Base-by-base conservation (phyloP, 2,797 vertebrate species). In the Epinephelus awoara region DNA sequence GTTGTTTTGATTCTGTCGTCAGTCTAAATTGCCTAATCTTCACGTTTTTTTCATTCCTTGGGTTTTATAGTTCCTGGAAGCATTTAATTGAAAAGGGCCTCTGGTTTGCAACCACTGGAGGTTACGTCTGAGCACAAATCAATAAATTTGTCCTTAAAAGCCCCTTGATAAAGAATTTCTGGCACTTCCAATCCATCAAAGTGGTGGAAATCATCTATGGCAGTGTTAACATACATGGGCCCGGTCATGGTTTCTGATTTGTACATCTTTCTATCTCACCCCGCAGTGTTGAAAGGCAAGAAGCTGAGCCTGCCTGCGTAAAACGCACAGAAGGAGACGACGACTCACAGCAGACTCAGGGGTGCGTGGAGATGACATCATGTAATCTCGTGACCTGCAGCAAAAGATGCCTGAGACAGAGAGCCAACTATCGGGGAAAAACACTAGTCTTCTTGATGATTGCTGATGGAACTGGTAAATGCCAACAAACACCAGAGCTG, bases 231-330 rank as follows among this genome's bases (percentile, higher is more conserved):
- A 18, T 15, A 7, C 1, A 17, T 4, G 0, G 4, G 5, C 12
- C 17, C 7, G 3, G 21, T 34, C 5, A 54, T 13, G 5, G 5
- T 68, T 76, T 12, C 47, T 52, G 8, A 61, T 46, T 29, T 29
- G 10, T 83, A 49, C 84, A 8, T 61, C 11, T 21, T 62, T 56
- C 12, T 71, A 0, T 69, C 56, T 54, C 88, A 50, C 59, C 64
- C 72, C 2, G 63, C 83, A 99, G 98, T 99, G 85, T 96, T 99
- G 94, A 99, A 99, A 95, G 98, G 98, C 94, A 99, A 99, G 97
- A 99, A 99, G 94, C 96, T 99, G 92, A 99, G 98, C 94, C 97
- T 99, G 94, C 98, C 98, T 85, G 98, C 98, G 0, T 99, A 98
- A 97, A 95, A 93, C 34, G 91, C 91, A 93, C 95, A 95, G 88